Evolutionary conservation across 2,113 vertebrate species (phyloP).

Genomic region (Phoenicopterus ruber): DNA sequence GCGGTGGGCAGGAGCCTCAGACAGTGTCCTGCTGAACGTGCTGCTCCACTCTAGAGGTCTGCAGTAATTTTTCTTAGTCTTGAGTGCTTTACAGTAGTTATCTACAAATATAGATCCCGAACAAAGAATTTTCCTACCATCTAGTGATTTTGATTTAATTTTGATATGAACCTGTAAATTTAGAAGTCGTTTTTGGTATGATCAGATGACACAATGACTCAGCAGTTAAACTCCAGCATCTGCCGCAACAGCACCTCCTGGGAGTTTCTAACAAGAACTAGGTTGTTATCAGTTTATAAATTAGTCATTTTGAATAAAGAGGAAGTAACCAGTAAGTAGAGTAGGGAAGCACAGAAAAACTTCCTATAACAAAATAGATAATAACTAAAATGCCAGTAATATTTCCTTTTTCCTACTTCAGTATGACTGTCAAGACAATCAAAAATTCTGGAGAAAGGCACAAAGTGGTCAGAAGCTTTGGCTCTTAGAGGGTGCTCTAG

Average conservation of each 20-base stretch:
- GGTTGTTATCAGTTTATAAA: slow-evolving; percentile 34
- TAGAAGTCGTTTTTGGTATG: neutral
- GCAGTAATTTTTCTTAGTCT: neutral
- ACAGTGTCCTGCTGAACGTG: neutral
- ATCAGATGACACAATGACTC: slow-evolving; percentile 60
- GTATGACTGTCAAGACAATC: neutral
- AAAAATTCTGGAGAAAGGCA: neutral
- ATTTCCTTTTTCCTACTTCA: neutral
- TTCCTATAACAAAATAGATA: neutral
- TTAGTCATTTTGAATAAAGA: slow-evolving; percentile 63
- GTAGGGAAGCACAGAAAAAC: slow-evolving; percentile 51
- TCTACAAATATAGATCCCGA: neutral
- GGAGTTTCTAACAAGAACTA: slow-evolving; percentile 74
- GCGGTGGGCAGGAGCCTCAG: neutral
- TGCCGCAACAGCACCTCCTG: neutral
- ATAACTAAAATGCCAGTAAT: neutral
- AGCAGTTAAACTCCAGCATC: slow-evolving; percentile 51
- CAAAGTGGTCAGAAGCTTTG: neutral
- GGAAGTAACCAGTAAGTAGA: slow-evolving; percentile 41
- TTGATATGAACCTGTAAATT: slow-evolving; percentile 12
- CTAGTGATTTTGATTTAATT: neutral
- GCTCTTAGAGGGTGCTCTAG: neutral
- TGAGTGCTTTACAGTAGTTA: neutral
- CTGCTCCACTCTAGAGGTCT: neutral
- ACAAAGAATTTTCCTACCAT: neutral